A percentile compares a stretch with the other conserved stretches of the same genome.
phyloP scores from a whole-genome alignment of 2,113 vertebrate species.

The Rhinolophus sinicus region DNA sequence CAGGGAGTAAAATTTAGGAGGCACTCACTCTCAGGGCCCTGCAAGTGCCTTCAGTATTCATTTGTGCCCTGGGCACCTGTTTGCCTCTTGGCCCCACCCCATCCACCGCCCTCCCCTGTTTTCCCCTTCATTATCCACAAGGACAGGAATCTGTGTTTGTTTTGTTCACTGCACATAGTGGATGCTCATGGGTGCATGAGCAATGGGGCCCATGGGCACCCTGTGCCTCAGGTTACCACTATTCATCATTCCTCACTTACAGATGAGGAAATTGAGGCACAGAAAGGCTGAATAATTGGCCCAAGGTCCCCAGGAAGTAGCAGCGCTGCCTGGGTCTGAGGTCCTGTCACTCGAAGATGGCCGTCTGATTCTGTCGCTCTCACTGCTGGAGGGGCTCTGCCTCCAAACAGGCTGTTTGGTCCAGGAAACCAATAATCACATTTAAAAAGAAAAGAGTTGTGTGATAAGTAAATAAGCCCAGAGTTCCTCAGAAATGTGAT shows the following conservation, averaged over 20 bases:
- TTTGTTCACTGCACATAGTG: background rate
- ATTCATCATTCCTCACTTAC: background rate
- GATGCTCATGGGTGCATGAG: background rate
- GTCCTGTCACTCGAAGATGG: background rate
- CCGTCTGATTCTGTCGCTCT: background rate
- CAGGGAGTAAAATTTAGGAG: background rate
- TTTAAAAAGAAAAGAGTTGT: background rate
- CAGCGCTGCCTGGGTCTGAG: background rate
- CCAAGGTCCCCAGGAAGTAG: background rate
- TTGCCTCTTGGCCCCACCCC: background rate
- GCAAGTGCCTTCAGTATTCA: rapidly evolving
- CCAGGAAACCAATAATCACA: background rate
- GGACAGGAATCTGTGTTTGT: background rate
- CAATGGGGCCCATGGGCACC: background rate
- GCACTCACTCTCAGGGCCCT: no score
- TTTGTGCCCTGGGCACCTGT: background rate
- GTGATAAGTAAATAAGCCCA: background rate
- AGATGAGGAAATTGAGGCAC: background rate
- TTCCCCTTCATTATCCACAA: background rate
- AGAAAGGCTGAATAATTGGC: background rate
- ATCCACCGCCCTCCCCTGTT: rapidly evolving
- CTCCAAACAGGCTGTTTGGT: rapidly evolving
- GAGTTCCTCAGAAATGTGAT: background rate
- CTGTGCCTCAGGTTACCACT: background rate
- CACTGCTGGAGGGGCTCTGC: background rate